Base-by-base conservation (phyloP, 2,888 invertebrate genomes). In the Synergus umbraculus region DNA sequence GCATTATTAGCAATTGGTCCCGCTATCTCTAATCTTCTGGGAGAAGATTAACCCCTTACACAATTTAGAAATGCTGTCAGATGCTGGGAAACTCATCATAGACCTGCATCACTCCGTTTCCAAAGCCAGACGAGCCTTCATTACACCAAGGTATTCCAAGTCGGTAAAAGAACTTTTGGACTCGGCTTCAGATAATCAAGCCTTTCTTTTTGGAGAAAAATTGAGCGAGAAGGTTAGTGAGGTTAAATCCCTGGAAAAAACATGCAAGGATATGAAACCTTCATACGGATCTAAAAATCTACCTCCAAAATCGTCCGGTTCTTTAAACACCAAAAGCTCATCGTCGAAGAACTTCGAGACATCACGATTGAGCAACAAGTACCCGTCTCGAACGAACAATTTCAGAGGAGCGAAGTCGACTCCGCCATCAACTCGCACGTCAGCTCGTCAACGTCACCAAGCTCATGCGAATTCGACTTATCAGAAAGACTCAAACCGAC, bases 261-360 rank as follows among this genome's bases (percentile, higher is more conserved):
- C 37, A 37, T 58, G 22, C 44, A n/a, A 18, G 10, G 67, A 44
- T 22, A 46, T 67, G 46, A 46, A 46, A 10, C n/a, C 4, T 18
- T 3, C 44, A 10, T 44, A 54, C 5, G 9, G 76, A 37, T 9
- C n/a, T 5, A 29, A 8, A 37, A 54, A 12, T 29, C 29, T 1
- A 12, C 18, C 54, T 8, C 29, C 4, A 58, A 76, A n/a, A 76
- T 54, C 58, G 12, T 4, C 37, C 15, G 41, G 37, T n/a, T 15
- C 54, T 76, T 58, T 58, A 58, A 76, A 76, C 37, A 29, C 2
- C 37, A 43, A 54, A 13, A 60, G 76, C 58, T 76, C 58, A 5
- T 58, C 58, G 12, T 15, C 7, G 54, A 76, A 4, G 58, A 76
- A 13, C 4, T 44, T 10, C 3, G 54, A 76, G 76, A 76, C n/a